Evolutionary conservation across 37 sponge, comb jelly and placozoan genomes (phyloP).

Genomic region (Theonella swinhoei): DNA sequence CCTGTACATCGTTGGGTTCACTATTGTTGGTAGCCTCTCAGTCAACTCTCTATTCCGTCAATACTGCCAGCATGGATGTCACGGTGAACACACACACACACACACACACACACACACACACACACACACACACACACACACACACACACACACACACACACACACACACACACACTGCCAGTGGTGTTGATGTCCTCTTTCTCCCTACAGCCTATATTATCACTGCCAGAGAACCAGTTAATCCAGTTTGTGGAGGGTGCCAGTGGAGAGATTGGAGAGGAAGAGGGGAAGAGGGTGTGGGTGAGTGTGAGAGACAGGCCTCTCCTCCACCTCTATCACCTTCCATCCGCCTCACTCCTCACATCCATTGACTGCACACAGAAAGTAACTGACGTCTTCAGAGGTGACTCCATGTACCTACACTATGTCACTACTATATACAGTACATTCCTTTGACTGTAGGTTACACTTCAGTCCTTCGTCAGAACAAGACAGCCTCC

Average conservation of each 20-base stretch:
- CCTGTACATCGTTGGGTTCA: neutral
- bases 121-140: slow-evolving; percentile 24
- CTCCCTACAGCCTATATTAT: slow-evolving; percentile 21
- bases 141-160: neutral
- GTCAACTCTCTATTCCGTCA: neutral
- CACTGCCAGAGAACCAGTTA: slow-evolving; percentile 31
- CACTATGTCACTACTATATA: too few relatives aligned
- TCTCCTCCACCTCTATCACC: slow-evolving; percentile 52
- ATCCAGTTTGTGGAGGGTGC: slow-evolving; percentile 24
- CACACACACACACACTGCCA: neutral
- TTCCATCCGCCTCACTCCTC: slow-evolving; percentile 35
- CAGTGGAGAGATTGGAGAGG: neutral
- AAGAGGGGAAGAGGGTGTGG: slow-evolving; percentile 42
- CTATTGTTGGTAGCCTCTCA: neutral
- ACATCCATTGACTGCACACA: slow-evolving; percentile 55
- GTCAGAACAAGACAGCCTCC: slow-evolving; percentile 67
- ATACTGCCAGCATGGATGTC: neutral
- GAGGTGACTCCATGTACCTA: slow-evolving; percentile 44
- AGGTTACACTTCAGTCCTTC: slow-evolving; percentile 60
- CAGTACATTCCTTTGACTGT: neutral
- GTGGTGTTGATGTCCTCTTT: too few relatives aligned
- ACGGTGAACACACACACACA: neutral
- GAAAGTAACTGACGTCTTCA: slow-evolving; percentile 43
- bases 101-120: neutral
- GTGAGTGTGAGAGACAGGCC: slow-evolving; percentile 31